Conservation (phyloP, 2,888 invertebrate genomes). For the Dasysyrphus tricinctus region DNA sequence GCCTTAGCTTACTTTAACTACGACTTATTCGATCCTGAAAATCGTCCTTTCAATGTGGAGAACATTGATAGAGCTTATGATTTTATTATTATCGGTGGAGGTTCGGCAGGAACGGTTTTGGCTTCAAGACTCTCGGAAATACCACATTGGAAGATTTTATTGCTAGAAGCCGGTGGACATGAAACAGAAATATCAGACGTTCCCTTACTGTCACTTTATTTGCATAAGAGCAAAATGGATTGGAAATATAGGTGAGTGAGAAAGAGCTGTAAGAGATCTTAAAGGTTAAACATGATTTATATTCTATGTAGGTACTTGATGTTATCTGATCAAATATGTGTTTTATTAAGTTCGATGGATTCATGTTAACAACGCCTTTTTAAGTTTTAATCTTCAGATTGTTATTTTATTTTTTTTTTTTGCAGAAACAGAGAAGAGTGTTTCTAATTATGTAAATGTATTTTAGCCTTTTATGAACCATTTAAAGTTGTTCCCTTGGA, state of each 20-base stretch:
- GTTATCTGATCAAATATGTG: background rate
- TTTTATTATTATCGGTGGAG: slow-evolving; percentile 92
- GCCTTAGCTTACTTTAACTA: slow-evolving; percentile 93
- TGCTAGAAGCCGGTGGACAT: slow-evolving; percentile 94
- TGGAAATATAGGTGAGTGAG: slow-evolving; percentile 92
- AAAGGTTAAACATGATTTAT: background rate
- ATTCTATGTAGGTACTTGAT: background rate
- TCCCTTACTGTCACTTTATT: slow-evolving; percentile 92
- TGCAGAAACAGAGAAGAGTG: too few species aligned
- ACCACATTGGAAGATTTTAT: slow-evolving; percentile 90
- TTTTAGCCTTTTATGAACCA: too few species aligned
- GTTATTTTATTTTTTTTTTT: too few species aligned
- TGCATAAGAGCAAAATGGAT: slow-evolving; percentile 95
- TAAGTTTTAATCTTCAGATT: too few species aligned
- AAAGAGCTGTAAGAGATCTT: too few species aligned
- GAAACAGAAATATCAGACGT: slow-evolving; percentile 95
- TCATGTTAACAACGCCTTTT: too few species aligned
- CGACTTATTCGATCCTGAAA: slow-evolving; percentile 93
- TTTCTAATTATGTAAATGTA: too few species aligned
- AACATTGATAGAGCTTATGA: slow-evolving; percentile 89
- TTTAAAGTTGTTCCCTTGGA: too few species aligned
- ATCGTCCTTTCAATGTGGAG: slow-evolving; percentile 89
- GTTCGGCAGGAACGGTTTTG: slow-evolving; percentile 93
- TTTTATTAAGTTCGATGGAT: too few species aligned
- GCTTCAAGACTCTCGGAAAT: slow-evolving; percentile 92